These are phyloP conservation scores for Globodera rostochiensis DNA, from an alignment of 1,140 invertebrate genomes.

Conservation along the genomic window DNA sequence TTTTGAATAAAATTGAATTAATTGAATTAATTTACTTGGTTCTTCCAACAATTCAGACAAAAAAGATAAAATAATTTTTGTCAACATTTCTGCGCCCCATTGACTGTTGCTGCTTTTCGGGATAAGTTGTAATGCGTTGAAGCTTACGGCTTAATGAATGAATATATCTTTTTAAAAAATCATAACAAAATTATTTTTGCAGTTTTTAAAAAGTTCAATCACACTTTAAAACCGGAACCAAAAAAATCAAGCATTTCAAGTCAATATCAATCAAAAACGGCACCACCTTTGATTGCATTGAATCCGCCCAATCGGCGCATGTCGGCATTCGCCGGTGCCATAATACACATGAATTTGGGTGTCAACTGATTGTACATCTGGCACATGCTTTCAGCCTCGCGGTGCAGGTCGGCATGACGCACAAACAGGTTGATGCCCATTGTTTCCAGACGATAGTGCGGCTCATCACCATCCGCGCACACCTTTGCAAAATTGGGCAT, in stretches of 20 bases:
- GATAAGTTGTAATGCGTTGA: slow-evolving; percentile 9
- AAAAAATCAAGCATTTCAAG: too few relatives aligned
- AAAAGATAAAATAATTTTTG: slow-evolving; percentile 16
- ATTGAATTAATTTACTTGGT: not conserved
- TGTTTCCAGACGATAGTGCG: not conserved
- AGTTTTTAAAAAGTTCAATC: too few relatives aligned
- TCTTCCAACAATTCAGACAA: slow-evolving; percentile 9
- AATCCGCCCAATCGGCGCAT: slow-evolving; percentile 8
- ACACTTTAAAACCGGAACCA: too few relatives aligned
- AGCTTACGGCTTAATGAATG: slow-evolving; percentile 1
- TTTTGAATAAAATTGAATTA: too few relatives aligned
- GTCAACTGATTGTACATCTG: slow-evolving; percentile 18
- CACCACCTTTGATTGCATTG: slow-evolving; percentile 19
- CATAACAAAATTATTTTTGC: too few relatives aligned
- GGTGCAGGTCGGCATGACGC: slow-evolving; percentile 16
- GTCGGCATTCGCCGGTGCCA: slow-evolving; percentile 14
- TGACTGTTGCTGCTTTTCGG: not conserved
- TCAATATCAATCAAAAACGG: too few relatives aligned
- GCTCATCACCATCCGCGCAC: not conserved
- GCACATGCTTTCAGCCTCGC: slow-evolving; percentile 14
- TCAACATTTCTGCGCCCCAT: slow-evolving; percentile 16
- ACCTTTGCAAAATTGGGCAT: not conserved
- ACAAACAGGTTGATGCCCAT: slow-evolving; percentile 1
- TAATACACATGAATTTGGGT: slow-evolving; percentile 16
- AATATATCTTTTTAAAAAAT: not conserved